These are phyloP conservation scores for Chinchilla lanigera DNA, from an alignment of 2,113 vertebrate genomes.

Conservation along the genomic window DNA sequence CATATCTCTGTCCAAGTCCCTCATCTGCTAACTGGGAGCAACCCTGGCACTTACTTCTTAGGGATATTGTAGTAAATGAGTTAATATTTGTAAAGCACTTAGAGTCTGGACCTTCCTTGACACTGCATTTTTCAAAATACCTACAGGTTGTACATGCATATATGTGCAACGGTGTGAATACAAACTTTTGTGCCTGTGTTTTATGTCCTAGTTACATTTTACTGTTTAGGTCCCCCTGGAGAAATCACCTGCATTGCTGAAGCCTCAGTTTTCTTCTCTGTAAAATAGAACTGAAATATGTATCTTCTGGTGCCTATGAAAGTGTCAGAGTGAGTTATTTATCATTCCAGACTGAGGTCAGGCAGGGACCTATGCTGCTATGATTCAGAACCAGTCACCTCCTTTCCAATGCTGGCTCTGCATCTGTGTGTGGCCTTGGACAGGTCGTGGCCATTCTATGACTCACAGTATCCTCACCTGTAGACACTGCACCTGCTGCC, in stretches of 20 bases:
- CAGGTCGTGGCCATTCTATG: neutral
- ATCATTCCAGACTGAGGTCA: neutral
- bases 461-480: neutral
- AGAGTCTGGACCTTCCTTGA: neutral
- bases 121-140: neutral
- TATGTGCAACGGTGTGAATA: neutral
- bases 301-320: neutral
- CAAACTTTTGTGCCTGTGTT: neutral
- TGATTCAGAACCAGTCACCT: neutral
- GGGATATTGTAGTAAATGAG: neutral
- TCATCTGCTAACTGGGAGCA: neutral
- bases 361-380: neutral
- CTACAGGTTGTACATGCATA: neutral
- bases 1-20: neutral
- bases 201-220: neutral
- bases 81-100: constrained; percentile 16
- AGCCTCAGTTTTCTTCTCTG: neutral
- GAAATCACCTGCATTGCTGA: neutral
- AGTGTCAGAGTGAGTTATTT: neutral
- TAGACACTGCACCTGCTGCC: neutral
- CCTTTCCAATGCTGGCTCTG: rapidly evolving
- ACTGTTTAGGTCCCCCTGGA: neutral
- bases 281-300: neutral
- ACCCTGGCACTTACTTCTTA: neutral
- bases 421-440: neutral